Conservation (phyloP, 2,888 invertebrate genomes). For the Chymomyza amoena region DNA sequence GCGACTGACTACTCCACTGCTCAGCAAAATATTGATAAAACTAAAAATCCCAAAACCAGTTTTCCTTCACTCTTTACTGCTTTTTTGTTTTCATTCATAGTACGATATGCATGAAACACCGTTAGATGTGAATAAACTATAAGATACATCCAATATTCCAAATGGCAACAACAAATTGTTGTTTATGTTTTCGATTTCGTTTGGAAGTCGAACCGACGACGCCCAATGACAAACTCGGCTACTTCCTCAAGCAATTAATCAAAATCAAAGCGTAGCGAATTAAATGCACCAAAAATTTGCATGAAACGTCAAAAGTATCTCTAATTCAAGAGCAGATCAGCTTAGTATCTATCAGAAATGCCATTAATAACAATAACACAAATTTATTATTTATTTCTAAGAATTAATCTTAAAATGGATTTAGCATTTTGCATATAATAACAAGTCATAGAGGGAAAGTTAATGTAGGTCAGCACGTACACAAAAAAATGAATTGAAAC, state of each 20-base stretch:
- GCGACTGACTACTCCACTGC: neutral
- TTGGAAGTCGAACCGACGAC: conserved; percentile 28
- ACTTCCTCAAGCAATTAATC: conserved; percentile 61
- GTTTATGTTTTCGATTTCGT: conserved; percentile 38
- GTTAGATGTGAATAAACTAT: conserved; percentile 62
- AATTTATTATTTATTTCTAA: neutral
- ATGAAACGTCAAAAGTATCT: neutral
- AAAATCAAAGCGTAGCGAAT: conserved; percentile 20
- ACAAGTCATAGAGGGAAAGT: neutral
- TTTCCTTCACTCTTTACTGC: conserved; percentile 51
- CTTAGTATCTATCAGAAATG: neutral
- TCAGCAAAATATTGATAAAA: neutral
- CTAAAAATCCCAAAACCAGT: conserved; percentile 48
- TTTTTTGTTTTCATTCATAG: conserved; percentile 21
- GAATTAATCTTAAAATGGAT: neutral
- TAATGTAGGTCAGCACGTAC: no score
- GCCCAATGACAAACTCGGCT: conserved; percentile 43
- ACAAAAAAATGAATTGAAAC: no score
- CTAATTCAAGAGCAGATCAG: neutral
- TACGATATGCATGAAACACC: conserved; percentile 45
- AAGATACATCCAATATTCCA: conserved; percentile 50
- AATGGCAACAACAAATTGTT: neutral
- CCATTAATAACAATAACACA: neutral
- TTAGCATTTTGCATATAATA: neutral
- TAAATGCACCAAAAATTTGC: conserved; percentile 4